Evolutionary conservation across 2,113 vertebrate species (phyloP), one percentile per base, ranked within the genome.

Genomic region (Neoarius graeffei): DNA sequence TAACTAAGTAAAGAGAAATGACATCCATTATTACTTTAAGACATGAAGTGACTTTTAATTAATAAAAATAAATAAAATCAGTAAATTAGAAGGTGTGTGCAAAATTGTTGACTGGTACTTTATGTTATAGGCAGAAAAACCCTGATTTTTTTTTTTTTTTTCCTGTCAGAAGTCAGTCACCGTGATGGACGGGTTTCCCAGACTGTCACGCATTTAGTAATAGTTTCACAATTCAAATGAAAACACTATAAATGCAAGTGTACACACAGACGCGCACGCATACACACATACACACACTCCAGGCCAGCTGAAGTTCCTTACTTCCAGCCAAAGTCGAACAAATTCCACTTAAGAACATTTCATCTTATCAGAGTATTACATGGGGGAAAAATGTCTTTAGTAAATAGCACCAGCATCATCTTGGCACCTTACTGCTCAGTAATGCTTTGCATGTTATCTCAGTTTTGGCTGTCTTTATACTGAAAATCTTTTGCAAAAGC

Each of bases 301-400:
- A 14, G 15, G 9, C 23, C 74, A 6, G 42, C 42, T 42, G 42
- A 42, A 42, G 42, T 77, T 50, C 10, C 20, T 50, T 13, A 52
- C 19, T 15, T 79, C 14, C 25, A 9, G 74, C 52, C 17, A 25
- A 56, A 56, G 13, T 54, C 5, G 5, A 54, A 76, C 25, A 5
- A 81, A 81, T 59, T 57, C 48, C 20, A 54, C 73, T 76, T 76
- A 30, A 35, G 56, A 57, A 30, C 27, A 81, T 59, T 81, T 81
- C 62, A 42, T 67, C 19, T 82, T 77, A 87, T 89, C 83, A 85
- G 77, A 67, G 42, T 81, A 69, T 57, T 66, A 27, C 57, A 84
- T 35, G 84, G 80, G 71, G n/a, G 1, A 83, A 48, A 77, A 86
- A 82, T 82, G 23, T 77, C 67, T 77, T 86, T 20, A 79, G 27